A percentile compares a stretch with the other conserved stretches of the same genome.
phyloP scores from a whole-genome alignment of 2,888 invertebrate species.

The Acanthopleura granulata region DNA sequence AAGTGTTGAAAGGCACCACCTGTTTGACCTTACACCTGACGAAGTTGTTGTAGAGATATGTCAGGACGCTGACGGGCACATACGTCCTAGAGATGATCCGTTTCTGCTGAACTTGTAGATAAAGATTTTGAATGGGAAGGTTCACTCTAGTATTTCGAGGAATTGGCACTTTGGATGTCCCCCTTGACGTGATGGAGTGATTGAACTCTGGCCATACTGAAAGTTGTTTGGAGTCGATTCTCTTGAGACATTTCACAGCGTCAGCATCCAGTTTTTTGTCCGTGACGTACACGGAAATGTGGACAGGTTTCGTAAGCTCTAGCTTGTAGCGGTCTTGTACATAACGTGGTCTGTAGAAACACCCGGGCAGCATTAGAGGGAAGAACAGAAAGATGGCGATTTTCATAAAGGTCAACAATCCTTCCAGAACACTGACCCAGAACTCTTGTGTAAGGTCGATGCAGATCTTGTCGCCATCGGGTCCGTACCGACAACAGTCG shows the following conservation, averaged over 20 bases:
- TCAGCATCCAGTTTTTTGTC: background rate
- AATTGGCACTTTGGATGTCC: background rate
- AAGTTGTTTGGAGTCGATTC: background rate
- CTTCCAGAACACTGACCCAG: constrained; percentile 29
- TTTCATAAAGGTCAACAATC: constrained; percentile 30
- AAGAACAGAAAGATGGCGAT: constrained; percentile 35
- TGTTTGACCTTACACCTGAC: constrained; percentile 4
- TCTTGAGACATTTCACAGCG: background rate
- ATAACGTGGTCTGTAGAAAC: constrained; percentile 26
- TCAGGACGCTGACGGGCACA: constrained; percentile 23
- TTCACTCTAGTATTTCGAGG: background rate
- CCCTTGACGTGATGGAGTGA: background rate
- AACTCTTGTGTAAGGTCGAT: constrained; percentile 22
- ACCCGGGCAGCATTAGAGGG: constrained; percentile 33
- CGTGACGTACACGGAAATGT: constrained; percentile 1
- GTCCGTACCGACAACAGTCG: constrained; percentile 27
- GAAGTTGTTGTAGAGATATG: constrained; percentile 19
- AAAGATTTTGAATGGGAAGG: constrained; percentile 6
- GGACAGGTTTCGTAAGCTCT: constrained; percentile 1
- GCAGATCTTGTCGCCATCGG: constrained; percentile 25
- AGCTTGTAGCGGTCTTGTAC: constrained; percentile 8
- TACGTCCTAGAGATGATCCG: constrained; percentile 17
- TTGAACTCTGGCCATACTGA: constrained; percentile 10
- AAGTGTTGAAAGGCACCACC: constrained; percentile 1
- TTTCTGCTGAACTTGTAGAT: constrained; percentile 15